Conservation (phyloP, 2,113 vertebrate genomes). For the cat (Felis catus) region DNA sequence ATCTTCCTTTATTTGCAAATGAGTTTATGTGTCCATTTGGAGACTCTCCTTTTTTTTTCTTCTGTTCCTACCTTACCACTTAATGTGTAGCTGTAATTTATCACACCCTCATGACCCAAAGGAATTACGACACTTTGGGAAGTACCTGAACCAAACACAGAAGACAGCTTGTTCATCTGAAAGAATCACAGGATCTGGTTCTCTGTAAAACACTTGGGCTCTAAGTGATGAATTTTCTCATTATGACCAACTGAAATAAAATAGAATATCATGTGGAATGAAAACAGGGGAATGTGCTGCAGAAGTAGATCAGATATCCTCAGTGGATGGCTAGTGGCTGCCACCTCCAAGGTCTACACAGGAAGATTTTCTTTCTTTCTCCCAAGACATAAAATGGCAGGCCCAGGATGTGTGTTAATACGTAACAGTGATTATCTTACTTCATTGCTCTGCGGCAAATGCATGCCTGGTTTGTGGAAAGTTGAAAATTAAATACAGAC, state of each 20-base stretch:
- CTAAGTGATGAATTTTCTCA: conserved; percentile 28
- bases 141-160: not conserved
- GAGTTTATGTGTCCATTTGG: not conserved
- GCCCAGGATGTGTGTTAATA: not conserved
- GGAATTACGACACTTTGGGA: not conserved
- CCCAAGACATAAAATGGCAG: not conserved
- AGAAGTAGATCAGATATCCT: not conserved
- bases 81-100: not conserved
- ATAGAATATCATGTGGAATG: not conserved
- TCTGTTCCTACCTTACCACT: not conserved
- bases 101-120: not conserved
- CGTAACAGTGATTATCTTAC: not conserved
- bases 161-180: not conserved
- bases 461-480: conserved; percentile 50
- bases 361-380: conserved; percentile 27
- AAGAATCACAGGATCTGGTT: not conserved
- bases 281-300: not conserved
- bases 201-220: not conserved
- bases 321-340: not conserved
- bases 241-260: not conserved
- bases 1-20: not conserved
- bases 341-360: not conserved
- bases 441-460: conserved; percentile 36
- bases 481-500: conserved; percentile 71
- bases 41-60: not conserved